Percentiles rank a stretch among this genome's conserved stretches.
phyloP scores from a whole-genome alignment of 2,888 invertebrate genomes.

The Athalia rosae region DNA sequence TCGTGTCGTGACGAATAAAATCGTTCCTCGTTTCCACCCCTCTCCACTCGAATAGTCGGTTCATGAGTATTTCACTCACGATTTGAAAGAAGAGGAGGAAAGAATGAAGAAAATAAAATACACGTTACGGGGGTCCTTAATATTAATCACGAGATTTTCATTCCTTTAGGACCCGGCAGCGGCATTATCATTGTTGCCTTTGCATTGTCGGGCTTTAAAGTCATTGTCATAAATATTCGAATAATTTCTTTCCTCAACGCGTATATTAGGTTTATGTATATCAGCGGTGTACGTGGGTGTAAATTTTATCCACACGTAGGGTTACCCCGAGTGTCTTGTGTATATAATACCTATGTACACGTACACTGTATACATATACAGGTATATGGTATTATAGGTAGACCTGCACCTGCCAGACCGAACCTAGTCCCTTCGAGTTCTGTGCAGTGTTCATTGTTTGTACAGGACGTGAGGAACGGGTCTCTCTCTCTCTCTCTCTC shows the following conservation, averaged over 20 bases:
- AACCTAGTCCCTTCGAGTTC: constrained; percentile 32
- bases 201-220: not conserved
- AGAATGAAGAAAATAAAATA: not conserved
- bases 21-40: too few relatives aligned
- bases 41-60: too few relatives aligned
- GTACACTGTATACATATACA: not conserved
- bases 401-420: constrained; percentile 32
- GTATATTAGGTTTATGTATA: not conserved
- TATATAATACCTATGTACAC: not conserved
- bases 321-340: too few relatives aligned
- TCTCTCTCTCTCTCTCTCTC: not conserved
- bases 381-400: not conserved
- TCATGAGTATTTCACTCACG: too few relatives aligned
- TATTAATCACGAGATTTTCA: constrained; percentile 3
- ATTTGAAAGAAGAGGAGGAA: too few relatives aligned
- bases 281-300: not conserved
- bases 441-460: constrained; percentile 31
- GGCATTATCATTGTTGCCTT: not conserved
- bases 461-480: constrained; percentile 36
- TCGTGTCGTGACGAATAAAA: too few relatives aligned
- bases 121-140: not conserved
- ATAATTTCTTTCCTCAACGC: constrained; percentile 3
- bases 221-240: constrained; percentile 1
- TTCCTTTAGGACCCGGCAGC: not conserved
- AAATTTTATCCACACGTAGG: too few relatives aligned